Percentiles rank a stretch among this genome's conserved stretches.
These are phyloP conservation scores for Drosophila gunungcola DNA, from an alignment of 1,140 invertebrate genomes.

Conservation along the genomic window DNA sequence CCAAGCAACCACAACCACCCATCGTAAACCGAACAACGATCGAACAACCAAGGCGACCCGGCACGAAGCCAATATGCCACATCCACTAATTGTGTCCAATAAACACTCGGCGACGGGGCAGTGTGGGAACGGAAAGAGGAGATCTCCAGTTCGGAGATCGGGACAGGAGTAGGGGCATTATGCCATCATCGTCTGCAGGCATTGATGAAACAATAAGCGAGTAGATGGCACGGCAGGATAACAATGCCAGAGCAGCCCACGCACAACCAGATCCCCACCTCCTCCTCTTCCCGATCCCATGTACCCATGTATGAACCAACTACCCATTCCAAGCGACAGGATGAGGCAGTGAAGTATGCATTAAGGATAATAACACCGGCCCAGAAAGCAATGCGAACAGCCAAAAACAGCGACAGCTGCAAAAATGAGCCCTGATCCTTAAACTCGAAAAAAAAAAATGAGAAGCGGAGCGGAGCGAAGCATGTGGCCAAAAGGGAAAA, in stretches of 20 bases:
- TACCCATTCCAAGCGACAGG: slow-evolving; percentile 51
- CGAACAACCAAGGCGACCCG: slow-evolving; percentile 19
- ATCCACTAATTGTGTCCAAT: slow-evolving; percentile 79
- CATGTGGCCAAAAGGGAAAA: slow-evolving; percentile 83
- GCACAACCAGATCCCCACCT: slow-evolving; percentile 55
- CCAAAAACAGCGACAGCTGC: slow-evolving; percentile 82
- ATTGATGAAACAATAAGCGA: slow-evolving; percentile 82
- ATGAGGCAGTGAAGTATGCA: slow-evolving; percentile 81
- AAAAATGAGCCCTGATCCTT: slow-evolving; percentile 84
- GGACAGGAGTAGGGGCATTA: slow-evolving; percentile 48
- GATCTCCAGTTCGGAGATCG: slow-evolving; percentile 27
- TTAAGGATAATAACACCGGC: slow-evolving; percentile 83
- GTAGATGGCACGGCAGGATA: slow-evolving; percentile 77
- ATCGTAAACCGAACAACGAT: slow-evolving; percentile 8
- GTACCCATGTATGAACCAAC: background rate
- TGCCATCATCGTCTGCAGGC: slow-evolving; percentile 81
- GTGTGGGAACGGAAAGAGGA: slow-evolving; percentile 52
- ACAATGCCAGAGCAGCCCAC: slow-evolving; percentile 69
- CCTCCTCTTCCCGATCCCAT: slow-evolving; percentile 13
- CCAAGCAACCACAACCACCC: slow-evolving; percentile 19
- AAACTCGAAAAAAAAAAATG: slow-evolving; percentile 53
- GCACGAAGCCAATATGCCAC: slow-evolving; percentile 78
- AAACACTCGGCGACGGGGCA: slow-evolving; percentile 65
- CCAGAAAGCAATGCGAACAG: slow-evolving; percentile 74
- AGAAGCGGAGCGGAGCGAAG: slow-evolving; percentile 68